Percentiles rank a stretch among this genome's conserved stretches.
These are phyloP conservation scores for Neoascia interrupta DNA, from an alignment of 2,888 invertebrate species.

Conservation along the genomic window DNA sequence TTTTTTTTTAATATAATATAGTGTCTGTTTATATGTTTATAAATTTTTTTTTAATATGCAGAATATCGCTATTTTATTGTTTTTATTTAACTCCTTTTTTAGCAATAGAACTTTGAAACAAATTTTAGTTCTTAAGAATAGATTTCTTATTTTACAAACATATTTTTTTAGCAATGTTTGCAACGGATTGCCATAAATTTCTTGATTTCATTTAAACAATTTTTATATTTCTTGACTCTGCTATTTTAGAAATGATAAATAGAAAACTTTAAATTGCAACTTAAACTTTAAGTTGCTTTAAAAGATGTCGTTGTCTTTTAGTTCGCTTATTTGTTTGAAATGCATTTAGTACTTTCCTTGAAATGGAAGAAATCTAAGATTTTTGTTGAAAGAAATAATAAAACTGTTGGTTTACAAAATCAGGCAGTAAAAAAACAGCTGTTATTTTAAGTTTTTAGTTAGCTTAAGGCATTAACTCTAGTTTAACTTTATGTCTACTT, in stretches of 20 bases:
- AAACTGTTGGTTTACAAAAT: too few relatives aligned
- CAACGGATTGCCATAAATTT: too few relatives aligned
- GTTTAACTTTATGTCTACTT: too few relatives aligned
- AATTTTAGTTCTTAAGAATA: conserved; percentile 3
- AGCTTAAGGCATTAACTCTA: too few relatives aligned
- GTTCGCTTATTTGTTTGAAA: conserved; percentile 26
- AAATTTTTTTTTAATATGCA: conserved; percentile 21
- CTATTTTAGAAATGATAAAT: too few relatives aligned
- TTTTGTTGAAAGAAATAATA: conserved; percentile 8
- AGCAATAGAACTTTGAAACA: conserved; percentile 13
- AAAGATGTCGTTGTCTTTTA: conserved; percentile 45
- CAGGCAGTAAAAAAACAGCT: too few relatives aligned
- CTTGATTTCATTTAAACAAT: conserved; percentile 1
- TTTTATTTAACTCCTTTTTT: conserved; percentile 14
- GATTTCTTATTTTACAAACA: conserved; percentile 20
- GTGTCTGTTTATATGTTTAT: not conserved
- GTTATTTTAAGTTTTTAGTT: too few relatives aligned
- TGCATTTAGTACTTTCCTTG: not conserved
- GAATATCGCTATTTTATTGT: conserved; percentile 19
- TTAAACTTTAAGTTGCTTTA: conserved; percentile 9
- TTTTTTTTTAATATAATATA: conserved; percentile 1
- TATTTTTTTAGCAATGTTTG: conserved; percentile 21
- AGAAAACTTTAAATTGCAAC: too few relatives aligned
- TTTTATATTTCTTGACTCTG: not conserved
- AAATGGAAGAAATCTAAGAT: conserved; percentile 15